phyloP scores from a whole-genome alignment of 2,888 invertebrate species.

The Tinea pellionella region DNA sequence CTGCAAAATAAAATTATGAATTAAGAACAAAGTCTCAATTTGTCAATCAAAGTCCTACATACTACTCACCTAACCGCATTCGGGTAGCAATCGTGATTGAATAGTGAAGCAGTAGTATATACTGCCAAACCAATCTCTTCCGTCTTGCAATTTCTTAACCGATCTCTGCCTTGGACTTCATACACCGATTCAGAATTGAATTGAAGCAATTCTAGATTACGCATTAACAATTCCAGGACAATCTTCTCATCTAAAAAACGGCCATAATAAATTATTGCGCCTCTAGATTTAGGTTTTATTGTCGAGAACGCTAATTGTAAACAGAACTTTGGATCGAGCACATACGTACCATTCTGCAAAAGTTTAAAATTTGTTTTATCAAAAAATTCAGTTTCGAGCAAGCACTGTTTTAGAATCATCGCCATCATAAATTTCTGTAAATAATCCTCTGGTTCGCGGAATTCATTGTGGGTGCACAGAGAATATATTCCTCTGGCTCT shows the following conservation, averaged over 20 bases:
- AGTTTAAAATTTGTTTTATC: constrained; percentile 36
- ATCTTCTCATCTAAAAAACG: constrained; percentile 34
- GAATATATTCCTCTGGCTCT: constrained; percentile 67
- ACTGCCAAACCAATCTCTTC: constrained; percentile 77
- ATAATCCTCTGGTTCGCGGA: constrained; percentile 75
- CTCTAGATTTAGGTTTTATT: too few relatives aligned
- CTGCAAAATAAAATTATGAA: constrained; percentile 38
- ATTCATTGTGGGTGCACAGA: constrained; percentile 74
- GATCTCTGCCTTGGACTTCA: constrained; percentile 70
- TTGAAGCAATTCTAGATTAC: constrained; percentile 80
- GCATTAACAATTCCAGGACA: constrained; percentile 74
- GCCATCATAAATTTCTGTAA: constrained; percentile 83
- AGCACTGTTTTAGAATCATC: constrained; percentile 76
- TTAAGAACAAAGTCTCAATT: too few relatives aligned
- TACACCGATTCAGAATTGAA: constrained; percentile 89
- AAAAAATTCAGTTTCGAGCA: constrained; percentile 77
- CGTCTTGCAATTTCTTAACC: constrained; percentile 61
- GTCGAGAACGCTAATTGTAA: background rate
- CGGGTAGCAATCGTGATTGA: constrained; percentile 88
- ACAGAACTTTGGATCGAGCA: background rate
- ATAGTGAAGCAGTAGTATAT: constrained; percentile 80
- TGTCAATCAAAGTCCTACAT: too few relatives aligned
- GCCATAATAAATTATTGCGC: too few relatives aligned
- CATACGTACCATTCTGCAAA: constrained; percentile 31
- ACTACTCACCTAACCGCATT: constrained; percentile 76